These are phyloP conservation scores for Lordiphosa fenestrarum DNA, from an alignment of 2,888 invertebrate species.

Conservation along the genomic window DNA sequence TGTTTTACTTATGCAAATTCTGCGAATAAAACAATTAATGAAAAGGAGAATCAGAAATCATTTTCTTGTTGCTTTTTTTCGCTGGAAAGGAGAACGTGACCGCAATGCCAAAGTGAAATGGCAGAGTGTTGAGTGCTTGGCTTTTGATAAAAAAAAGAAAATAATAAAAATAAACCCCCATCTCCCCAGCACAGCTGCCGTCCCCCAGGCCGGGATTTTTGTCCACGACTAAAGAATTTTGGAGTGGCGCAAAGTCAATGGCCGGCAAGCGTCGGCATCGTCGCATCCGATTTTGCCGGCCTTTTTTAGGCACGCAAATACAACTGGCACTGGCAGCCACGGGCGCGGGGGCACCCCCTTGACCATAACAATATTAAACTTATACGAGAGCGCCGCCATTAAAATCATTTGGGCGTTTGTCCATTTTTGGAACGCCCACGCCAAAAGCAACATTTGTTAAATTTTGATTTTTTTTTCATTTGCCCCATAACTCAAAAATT, in stretches of 20 bases:
- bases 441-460: constrained; percentile 12
- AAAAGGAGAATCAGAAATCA: constrained; percentile 47
- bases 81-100: constrained; percentile 66
- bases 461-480: not conserved
- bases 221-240: constrained; percentile 29
- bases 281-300: constrained; percentile 49
- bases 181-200: constrained; percentile 9
- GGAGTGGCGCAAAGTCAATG: constrained; percentile 58
- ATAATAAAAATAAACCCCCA: constrained; percentile 3
- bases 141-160: constrained; percentile 29
- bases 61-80: constrained; percentile 15
- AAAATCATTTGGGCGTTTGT: constrained; percentile 58
- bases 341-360: constrained; percentile 3
- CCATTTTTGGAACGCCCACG: constrained; percentile 67
- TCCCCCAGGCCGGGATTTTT: not conserved
- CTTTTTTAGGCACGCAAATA: constrained; percentile 66
- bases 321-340: constrained; percentile 2
- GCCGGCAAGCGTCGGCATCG: constrained; percentile 30
- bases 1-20: constrained; percentile 59
- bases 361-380: constrained; percentile 17
- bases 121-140: constrained; percentile 42
- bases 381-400: constrained; percentile 38
- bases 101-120: constrained; percentile 62
- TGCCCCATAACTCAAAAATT: constrained; percentile 61
- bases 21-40: constrained; percentile 63